Conservation (phyloP, 1,140 invertebrate species). For the Lepidurus apus region DNA sequence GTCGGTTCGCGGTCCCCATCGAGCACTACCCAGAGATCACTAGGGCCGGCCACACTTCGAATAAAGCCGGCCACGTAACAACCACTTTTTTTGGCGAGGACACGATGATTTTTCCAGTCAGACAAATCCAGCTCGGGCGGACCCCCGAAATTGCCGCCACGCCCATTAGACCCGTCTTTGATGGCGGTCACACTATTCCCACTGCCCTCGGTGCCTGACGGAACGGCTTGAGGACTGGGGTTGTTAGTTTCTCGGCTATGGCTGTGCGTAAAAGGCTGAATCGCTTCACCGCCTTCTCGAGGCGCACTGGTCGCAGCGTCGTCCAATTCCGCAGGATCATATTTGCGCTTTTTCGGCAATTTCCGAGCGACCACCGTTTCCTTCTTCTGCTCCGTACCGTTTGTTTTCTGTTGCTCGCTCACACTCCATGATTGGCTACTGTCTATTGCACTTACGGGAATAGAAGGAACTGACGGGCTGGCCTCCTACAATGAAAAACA, state of each 20-base stretch:
- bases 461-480: neutral
- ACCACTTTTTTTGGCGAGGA: conserved; percentile 74
- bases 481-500: neutral
- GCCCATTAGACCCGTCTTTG: neutral
- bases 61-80: conserved; percentile 77
- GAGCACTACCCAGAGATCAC: conserved; percentile 66
- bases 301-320: conserved; percentile 49
- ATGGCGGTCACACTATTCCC: neutral
- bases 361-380: conserved; percentile 46
- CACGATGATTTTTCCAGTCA: conserved; percentile 84
- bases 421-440: conserved; percentile 20
- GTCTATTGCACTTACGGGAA: neutral
- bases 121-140: conserved; percentile 63
- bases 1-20: conserved; percentile 58
- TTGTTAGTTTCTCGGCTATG: neutral
- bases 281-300: neutral
- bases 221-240: neutral
- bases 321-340: conserved; percentile 74
- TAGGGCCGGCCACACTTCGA: conserved; percentile 52
- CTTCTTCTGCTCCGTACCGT: conserved; percentile 29
- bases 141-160: conserved; percentile 2
- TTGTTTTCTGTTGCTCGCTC: conserved; percentile 5
- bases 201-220: neutral
- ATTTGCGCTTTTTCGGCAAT: conserved; percentile 83
- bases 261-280: neutral